These are phyloP conservation scores for Tenthredo scrophulariae DNA, from an alignment of 2,888 invertebrate genomes.

Conservation along the genomic window DNA sequence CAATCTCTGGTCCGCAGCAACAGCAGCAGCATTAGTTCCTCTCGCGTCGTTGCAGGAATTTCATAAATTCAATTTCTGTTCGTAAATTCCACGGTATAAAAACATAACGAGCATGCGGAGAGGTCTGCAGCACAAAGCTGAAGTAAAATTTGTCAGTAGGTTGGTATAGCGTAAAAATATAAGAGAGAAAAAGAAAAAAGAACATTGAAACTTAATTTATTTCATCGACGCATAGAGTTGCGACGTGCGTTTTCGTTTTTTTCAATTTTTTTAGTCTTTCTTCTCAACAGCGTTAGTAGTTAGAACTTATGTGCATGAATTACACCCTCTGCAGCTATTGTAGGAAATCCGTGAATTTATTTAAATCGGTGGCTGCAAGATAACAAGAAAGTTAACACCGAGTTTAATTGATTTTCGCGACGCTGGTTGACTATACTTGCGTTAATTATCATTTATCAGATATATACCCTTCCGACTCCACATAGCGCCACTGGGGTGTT, in stretches of 20 bases:
- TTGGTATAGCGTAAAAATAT: background rate
- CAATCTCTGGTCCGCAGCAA: background rate
- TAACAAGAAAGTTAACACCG: background rate
- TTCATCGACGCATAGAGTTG: no score
- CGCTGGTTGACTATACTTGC: background rate
- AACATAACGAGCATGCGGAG: background rate
- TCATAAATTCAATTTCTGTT: slow-evolving; percentile 29
- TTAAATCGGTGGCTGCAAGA: background rate
- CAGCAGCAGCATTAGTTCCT: background rate
- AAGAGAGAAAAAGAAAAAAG: background rate
- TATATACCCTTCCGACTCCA: background rate
- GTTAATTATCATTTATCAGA: slow-evolving; percentile 32
- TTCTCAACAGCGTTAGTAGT: background rate
- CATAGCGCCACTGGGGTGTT: background rate
- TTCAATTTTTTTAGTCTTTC: background rate
- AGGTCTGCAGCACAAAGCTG: background rate
- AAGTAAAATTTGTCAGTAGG: background rate
- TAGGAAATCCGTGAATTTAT: background rate
- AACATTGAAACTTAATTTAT: background rate
- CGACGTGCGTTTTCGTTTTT: background rate
- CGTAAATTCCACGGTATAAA: slow-evolving; percentile 8
- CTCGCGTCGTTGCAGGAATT: slow-evolving; percentile 11
- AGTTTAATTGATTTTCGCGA: slow-evolving; percentile 9
- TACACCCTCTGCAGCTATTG: background rate
- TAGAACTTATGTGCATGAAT: background rate